Evolutionary conservation across 2,797 vertebrate genomes (phyloP).

Genomic region (Xenentodon cancila): DNA sequence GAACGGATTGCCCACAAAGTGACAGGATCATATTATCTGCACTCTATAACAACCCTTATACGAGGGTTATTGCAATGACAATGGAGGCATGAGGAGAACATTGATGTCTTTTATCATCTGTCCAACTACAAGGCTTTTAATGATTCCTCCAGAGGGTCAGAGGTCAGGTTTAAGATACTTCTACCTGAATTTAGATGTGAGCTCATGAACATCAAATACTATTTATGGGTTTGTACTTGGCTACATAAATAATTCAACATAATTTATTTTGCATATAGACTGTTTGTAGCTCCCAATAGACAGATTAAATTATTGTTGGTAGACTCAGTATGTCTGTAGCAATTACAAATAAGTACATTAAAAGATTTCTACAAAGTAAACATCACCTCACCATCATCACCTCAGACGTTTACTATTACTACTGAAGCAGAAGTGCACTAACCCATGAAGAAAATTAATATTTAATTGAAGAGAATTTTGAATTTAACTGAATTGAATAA

Average conservation of each 20-base stretch:
- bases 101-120: slow-evolving; percentile 54
- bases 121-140: slow-evolving; percentile 35
- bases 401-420: too few species aligned
- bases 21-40: slow-evolving; percentile 54
- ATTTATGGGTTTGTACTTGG: slow-evolving; percentile 42
- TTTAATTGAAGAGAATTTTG: too few species aligned
- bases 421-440: too few species aligned
- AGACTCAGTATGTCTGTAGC: background rate
- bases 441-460: too few species aligned
- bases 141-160: slow-evolving; percentile 51
- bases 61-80: slow-evolving; percentile 42
- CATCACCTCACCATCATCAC: background rate
- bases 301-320: slow-evolving; percentile 3
- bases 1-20: slow-evolving; percentile 61
- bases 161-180: slow-evolving; percentile 45
- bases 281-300: slow-evolving; percentile 10
- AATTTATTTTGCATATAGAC: slow-evolving; percentile 48
- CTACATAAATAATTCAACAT: slow-evolving; percentile 70
- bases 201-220: slow-evolving; percentile 46
- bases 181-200: slow-evolving; percentile 49
- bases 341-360: background rate
- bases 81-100: slow-evolving; percentile 41
- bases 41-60: slow-evolving; percentile 68
- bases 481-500: too few species aligned
- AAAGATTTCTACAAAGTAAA: slow-evolving; percentile 9